Evolutionary conservation across 1,140 invertebrate genomes (phyloP).

Genomic region (Diachasmimorpha longicaudata): DNA sequence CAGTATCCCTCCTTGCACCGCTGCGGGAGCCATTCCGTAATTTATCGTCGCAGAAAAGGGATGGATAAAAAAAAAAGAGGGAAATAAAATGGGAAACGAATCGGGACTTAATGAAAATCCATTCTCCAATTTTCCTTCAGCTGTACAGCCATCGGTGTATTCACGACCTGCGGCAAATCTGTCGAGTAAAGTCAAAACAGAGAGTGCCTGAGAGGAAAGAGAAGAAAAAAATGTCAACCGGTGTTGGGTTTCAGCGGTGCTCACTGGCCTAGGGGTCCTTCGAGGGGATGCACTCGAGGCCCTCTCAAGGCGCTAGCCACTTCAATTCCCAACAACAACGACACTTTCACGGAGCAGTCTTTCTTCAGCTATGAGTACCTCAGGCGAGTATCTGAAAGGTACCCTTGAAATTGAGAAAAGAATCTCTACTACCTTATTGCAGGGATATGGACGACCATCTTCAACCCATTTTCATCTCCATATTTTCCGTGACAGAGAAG

Average conservation of each 20-base stretch:
- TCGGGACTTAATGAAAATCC: slow-evolving; percentile 46
- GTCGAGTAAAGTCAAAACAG: neutral
- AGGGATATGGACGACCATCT: neutral
- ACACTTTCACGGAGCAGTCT: neutral
- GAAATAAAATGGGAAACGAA: slow-evolving; percentile 44
- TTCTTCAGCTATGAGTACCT: neutral
- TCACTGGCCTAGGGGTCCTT: neutral
- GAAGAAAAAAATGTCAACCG: neutral
- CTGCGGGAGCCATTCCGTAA: slow-evolving; percentile 37
- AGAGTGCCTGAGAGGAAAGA: neutral
- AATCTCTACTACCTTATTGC: neutral
- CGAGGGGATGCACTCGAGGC: neutral
- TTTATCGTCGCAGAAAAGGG: slow-evolving; percentile 41
- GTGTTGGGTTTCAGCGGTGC: neutral
- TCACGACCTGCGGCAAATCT: neutral
- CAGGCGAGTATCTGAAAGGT: neutral
- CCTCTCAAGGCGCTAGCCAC: neutral
- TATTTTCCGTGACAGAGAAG: neutral
- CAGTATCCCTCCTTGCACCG: slow-evolving; percentile 22
- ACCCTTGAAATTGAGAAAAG: neutral
- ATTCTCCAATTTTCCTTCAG: slow-evolving; percentile 36
- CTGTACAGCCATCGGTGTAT: neutral
- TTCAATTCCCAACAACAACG: neutral
- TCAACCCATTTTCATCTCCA: neutral
- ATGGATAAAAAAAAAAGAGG: slow-evolving; percentile 21